These are phyloP conservation scores for Phortica magna DNA, from an alignment of 2,888 invertebrate species.

Conservation along the genomic window DNA sequence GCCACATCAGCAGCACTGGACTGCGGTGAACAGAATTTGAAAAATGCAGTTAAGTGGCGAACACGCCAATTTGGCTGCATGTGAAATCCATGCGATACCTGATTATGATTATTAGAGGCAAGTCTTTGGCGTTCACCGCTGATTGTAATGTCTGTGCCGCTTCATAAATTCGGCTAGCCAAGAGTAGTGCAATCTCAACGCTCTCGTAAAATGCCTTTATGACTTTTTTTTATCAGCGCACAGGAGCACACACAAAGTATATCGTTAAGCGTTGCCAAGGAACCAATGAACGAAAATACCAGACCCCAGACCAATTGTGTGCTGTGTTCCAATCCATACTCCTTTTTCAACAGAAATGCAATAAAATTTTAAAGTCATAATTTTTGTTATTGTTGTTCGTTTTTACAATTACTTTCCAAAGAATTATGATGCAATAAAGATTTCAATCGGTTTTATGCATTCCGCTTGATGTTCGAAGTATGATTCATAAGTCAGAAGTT, in stretches of 20 bases:
- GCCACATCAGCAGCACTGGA: not conserved
- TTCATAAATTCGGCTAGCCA: no score
- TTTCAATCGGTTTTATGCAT: constrained; percentile 54
- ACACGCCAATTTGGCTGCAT: not conserved
- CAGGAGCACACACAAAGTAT: no score
- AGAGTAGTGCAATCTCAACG: no score
- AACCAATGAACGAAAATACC: not conserved
- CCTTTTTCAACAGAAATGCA: constrained; percentile 45
- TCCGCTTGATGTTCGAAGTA: constrained; percentile 53
- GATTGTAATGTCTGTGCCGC: no score
- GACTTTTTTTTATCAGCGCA: no score
- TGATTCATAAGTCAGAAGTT: constrained; percentile 36
- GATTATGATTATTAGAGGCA: no score
- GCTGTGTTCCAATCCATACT: not conserved
- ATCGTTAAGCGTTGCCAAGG: not conserved
- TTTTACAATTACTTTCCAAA: constrained; percentile 23
- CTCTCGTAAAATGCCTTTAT: no score
- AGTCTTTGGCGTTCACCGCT: no score
- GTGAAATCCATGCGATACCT: not conserved
- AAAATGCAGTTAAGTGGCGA: not conserved
- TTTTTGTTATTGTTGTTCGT: not conserved
- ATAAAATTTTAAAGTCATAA: constrained; percentile 63
- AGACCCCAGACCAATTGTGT: not conserved
- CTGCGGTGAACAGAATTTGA: not conserved
- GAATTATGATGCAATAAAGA: constrained; percentile 28